Evolutionary conservation across 1,140 invertebrate species (phyloP).

Genomic region (Melitaea cinxia): DNA sequence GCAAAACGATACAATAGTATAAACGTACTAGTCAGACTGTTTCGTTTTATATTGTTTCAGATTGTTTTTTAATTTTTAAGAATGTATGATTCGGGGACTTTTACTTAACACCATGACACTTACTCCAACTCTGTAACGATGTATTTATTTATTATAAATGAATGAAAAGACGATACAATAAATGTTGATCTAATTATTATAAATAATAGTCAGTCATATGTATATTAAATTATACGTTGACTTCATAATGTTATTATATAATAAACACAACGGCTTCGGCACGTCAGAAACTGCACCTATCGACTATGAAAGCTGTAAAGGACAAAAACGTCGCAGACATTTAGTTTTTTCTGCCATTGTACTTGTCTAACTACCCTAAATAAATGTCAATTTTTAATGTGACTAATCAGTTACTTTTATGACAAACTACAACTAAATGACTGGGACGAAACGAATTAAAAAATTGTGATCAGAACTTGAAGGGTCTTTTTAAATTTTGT

Average conservation of each 20-base stretch:
- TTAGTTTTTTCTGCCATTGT: neutral
- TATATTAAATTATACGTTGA: neutral
- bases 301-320: neutral
- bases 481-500: neutral
- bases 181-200: neutral
- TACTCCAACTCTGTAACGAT: constrained; percentile 2
- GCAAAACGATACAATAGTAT: constrained; percentile 10
- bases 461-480: neutral
- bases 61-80: constrained; percentile 7
- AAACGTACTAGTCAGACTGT: constrained; percentile 18
- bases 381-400: neutral
- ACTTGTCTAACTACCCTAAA: no score
- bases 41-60: constrained; percentile 4
- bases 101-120: constrained; percentile 5
- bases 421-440: neutral
- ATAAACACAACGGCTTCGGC: no score
- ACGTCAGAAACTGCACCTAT: no score
- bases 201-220: neutral
- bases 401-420: no score
- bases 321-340: neutral
- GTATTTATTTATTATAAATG: neutral
- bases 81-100: neutral
- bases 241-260: neutral
- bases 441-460: neutral
- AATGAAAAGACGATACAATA: constrained; percentile 3